Base-by-base conservation (phyloP, 2,113 vertebrate species). In the Chaenocephalus aceratus region DNA sequence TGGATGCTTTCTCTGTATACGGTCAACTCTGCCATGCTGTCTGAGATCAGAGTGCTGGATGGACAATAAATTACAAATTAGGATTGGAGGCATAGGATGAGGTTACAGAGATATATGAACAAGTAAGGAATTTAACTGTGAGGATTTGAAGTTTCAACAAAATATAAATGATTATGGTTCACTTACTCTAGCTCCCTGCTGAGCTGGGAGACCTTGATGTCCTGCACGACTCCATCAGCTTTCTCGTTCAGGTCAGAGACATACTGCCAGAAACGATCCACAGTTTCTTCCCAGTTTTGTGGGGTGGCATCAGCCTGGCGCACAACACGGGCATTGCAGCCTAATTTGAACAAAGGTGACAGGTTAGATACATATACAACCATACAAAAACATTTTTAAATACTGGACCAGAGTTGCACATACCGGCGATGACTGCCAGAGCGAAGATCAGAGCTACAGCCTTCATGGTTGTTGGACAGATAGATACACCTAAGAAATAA, bases 141-240 rank as follows among this genome's bases (percentile, higher is more conserved):
- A 41, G 36, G 7, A 30, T 30, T 30, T 30, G 30, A 34, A 36
- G 34, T 36, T 3, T 1, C 14, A 15, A 49, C 1, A 3, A 14
- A 26, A 14, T 56, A 51, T 34, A 18, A 18, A 9, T 2, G 2
- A 21, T 10, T 36, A 14, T 49, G 16, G 18, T 48, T 21, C 16
- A 95, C 95, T 95, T 85, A 97, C 96, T 96, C 95, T 6, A 97
- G 88, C 84, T 96, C 94, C 63, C 85, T 92, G 85, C 49, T 92
- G 58, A 97, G 68, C 85, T 95, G 91, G 26, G 94, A 94, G 80
- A 70, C 63, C 80, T 91, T 95, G 60, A 97, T 60, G 79, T 88
- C 86, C 8, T 89, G 18, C 36, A 95, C 48, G 0, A 93, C 52
- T 12, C 86, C 91, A 66, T 95, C 93, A 0, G 94, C 89, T 1